Evolutionary conservation across 2,797 vertebrate species (phyloP).

Genomic region (Liparis tanakae): DNA sequence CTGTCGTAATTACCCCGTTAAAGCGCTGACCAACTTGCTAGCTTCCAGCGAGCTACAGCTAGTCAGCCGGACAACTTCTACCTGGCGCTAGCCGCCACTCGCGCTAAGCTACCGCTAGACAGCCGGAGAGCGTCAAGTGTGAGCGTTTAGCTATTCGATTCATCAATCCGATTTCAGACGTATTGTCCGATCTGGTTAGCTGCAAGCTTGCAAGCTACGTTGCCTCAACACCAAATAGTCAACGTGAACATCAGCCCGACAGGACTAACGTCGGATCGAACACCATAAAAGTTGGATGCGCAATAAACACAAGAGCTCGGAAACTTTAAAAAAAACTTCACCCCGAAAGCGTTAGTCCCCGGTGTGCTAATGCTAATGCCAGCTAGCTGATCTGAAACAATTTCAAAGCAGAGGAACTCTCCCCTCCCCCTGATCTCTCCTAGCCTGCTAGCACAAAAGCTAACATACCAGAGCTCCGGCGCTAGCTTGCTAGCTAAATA

Average conservation of each 20-base stretch:
- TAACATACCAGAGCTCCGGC: constrained; percentile 82
- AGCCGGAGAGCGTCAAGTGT: constrained; percentile 69
- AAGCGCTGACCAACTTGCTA: constrained; percentile 67
- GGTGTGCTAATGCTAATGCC: constrained; percentile 69
- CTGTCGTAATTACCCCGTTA: constrained; percentile 56
- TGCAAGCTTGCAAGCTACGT: constrained; percentile 60
- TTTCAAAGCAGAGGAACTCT: constrained; percentile 82
- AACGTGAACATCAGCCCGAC: constrained; percentile 35
- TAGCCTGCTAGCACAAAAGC: constrained; percentile 79
- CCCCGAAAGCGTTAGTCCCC: constrained; percentile 58
- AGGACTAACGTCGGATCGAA: constrained; percentile 30
- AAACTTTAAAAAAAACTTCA: constrained; percentile 73
- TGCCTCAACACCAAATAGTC: constrained; percentile 35
- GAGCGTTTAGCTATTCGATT: constrained; percentile 67
- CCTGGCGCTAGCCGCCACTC: constrained; percentile 69
- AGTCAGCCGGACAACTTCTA: constrained; percentile 73
- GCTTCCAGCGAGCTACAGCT: constrained; percentile 58
- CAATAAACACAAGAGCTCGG: constrained; percentile 50
- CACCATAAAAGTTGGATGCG: constrained; percentile 52
- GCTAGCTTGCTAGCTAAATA: constrained; percentile 75
- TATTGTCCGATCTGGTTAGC: constrained; percentile 78
- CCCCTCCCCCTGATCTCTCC: constrained; percentile 85
- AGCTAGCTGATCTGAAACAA: constrained; percentile 79
- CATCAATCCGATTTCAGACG: constrained; percentile 78
- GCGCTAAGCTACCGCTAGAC: constrained; percentile 73